These are phyloP conservation scores for Alethe castanea DNA, from an alignment of 2,113 vertebrate species.

Conservation along the genomic window DNA sequence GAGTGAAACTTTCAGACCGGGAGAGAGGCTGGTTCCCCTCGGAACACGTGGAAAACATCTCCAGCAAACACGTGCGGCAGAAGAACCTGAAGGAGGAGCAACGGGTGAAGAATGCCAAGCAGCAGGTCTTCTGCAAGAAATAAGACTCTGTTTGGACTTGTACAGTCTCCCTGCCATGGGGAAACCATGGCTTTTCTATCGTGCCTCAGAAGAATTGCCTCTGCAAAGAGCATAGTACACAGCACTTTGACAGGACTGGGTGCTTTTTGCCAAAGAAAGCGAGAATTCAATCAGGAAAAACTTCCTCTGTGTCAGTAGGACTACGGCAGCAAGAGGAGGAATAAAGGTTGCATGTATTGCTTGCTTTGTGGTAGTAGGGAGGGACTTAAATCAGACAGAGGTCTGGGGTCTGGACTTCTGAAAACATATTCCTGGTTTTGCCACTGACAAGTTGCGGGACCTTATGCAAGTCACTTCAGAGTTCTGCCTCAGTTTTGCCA, in stretches of 20 bases:
- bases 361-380: constrained; percentile 36
- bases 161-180: background rate
- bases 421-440: constrained; percentile 2
- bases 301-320: constrained; percentile 1
- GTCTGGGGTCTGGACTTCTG: background rate
- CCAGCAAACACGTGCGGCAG: constrained; percentile 75
- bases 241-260: constrained; percentile 19
- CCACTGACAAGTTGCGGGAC: background rate
- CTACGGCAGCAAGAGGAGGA: background rate
- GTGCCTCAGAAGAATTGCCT: constrained; percentile 26
- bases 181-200: background rate
- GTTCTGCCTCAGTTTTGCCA: constrained; percentile 37
- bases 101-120: constrained; percentile 85
- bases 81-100: constrained; percentile 90
- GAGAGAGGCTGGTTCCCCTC: constrained; percentile 90
- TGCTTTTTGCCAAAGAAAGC: constrained; percentile 42
- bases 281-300: constrained; percentile 28
- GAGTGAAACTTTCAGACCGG: constrained; percentile 86
- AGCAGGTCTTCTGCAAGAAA: constrained; percentile 71
- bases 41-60: constrained; percentile 85
- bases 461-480: background rate
- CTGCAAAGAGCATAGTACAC: background rate
- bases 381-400: background rate
- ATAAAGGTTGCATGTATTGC: constrained; percentile 4
- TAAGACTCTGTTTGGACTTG: constrained; percentile 26